phyloP scores from a whole-genome alignment of 2,113 vertebrate species.

The Gobius niger region DNA sequence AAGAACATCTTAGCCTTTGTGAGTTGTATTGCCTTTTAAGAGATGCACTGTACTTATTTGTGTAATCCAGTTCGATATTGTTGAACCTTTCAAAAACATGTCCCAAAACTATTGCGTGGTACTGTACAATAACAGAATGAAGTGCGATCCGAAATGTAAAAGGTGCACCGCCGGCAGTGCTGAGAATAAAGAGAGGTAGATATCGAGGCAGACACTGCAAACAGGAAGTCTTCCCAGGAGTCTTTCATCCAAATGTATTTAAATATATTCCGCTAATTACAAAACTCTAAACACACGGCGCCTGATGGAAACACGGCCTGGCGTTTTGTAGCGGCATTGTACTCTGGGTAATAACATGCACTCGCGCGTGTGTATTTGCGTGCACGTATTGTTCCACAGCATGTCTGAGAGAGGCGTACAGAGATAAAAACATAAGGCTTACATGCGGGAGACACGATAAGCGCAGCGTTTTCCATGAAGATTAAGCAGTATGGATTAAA shows the following conservation, averaged over 20 bases:
- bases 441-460: constrained; percentile 67
- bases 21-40: too few species aligned
- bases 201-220: constrained; percentile 65
- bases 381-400: constrained; percentile 40
- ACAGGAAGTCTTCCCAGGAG: constrained; percentile 69
- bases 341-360: constrained; percentile 63
- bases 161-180: constrained; percentile 39
- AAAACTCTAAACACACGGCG: constrained; percentile 74
- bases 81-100: neutral
- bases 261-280: constrained; percentile 82
- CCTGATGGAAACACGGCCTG: constrained; percentile 71
- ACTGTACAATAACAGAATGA: constrained; percentile 34
- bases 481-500: constrained; percentile 70
- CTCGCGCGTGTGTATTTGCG: constrained; percentile 24
- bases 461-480: constrained; percentile 58
- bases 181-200: constrained; percentile 61
- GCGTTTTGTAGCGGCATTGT: constrained; percentile 68
- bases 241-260: constrained; percentile 76
- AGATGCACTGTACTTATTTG: too few species aligned
- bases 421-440: constrained; percentile 56
- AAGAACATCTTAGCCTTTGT: too few species aligned
- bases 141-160: constrained; percentile 50
- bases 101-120: neutral
- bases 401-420: constrained; percentile 44
- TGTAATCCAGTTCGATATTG: neutral